phyloP scores from a whole-genome alignment of 2,797 vertebrate species.

The Mico argentatus region DNA sequence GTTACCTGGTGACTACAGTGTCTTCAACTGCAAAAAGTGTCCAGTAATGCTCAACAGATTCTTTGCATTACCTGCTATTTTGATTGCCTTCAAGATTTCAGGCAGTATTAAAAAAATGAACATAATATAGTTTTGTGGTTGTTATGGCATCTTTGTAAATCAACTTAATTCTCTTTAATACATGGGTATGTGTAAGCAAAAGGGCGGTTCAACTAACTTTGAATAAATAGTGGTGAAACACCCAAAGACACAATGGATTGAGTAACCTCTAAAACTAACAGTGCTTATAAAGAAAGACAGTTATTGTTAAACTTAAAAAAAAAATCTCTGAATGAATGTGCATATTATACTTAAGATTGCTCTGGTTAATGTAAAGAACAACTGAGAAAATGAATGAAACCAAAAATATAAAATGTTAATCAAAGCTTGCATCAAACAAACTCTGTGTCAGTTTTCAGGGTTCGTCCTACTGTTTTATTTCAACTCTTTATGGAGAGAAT shows the following conservation, averaged over 20 bases:
- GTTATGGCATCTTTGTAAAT: background rate
- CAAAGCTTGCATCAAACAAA: background rate
- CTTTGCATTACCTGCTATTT: background rate
- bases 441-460: background rate
- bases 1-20: background rate
- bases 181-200: background rate
- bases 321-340: background rate
- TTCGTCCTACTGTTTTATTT: background rate
- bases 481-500: background rate
- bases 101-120: background rate
- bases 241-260: background rate
- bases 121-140: background rate
- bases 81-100: background rate
- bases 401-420: background rate
- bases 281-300: background rate
- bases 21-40: background rate
- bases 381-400: background rate
- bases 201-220: background rate
- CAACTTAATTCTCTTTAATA: background rate
- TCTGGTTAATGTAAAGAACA: background rate
- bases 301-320: background rate
- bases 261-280: background rate
- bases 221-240: background rate
- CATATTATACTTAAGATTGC: background rate
- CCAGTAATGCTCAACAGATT: background rate